These are phyloP conservation scores for Drosophila niveifrons DNA, from an alignment of 2,888 invertebrate genomes.

Conservation along the genomic window DNA sequence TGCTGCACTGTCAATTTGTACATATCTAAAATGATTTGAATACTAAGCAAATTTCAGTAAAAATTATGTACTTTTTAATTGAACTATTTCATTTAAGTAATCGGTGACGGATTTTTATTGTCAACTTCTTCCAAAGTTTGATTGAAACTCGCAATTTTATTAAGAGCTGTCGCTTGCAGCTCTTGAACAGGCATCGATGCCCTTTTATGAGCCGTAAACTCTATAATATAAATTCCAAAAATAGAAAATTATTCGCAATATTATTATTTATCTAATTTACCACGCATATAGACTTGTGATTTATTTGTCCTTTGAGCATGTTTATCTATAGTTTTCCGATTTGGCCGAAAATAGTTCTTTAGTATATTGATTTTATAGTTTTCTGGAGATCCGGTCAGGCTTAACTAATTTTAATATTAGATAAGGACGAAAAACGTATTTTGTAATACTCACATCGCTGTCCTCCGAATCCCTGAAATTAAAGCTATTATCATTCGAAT, in stretches of 20 bases:
- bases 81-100: background rate
- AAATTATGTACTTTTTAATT: background rate
- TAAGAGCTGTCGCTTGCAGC: background rate
- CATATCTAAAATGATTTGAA: too few species aligned
- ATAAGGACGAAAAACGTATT: background rate
- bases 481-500: background rate
- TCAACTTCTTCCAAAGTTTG: conserved; percentile 4
- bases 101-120: background rate
- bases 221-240: conserved; percentile 13
- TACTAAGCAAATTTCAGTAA: too few species aligned
- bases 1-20: too few species aligned
- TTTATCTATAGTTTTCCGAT: conserved; percentile 87
- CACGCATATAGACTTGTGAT: conserved; percentile 85
- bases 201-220: conserved; percentile 29
- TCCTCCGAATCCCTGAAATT: conserved; percentile 6
- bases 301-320: conserved; percentile 87
- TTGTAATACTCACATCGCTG: conserved; percentile 23
- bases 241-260: background rate
- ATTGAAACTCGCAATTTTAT: conserved; percentile 12
- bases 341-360: conserved; percentile 89
- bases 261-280: conserved; percentile 5
- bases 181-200: conserved; percentile 39
- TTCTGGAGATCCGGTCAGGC: conserved; percentile 41
- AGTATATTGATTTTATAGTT: conserved; percentile 88
- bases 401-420: conserved; percentile 4